Evolutionary conservation across 1,140 invertebrate genomes (phyloP).

Genomic region (Musca domestica): DNA sequence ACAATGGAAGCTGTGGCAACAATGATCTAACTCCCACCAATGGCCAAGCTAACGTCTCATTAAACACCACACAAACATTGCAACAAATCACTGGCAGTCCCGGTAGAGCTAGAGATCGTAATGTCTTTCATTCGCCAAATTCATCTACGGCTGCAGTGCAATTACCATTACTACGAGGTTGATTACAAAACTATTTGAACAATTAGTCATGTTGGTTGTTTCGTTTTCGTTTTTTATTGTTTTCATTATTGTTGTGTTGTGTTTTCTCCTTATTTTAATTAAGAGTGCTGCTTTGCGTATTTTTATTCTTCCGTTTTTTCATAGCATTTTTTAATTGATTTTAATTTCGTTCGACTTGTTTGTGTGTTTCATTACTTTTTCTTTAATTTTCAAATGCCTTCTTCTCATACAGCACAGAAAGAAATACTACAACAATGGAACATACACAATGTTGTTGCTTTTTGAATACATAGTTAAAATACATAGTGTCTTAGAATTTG

Average conservation of each 20-base stretch:
- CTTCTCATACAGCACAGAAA: no score
- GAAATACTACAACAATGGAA: no score
- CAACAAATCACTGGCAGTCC: constrained; percentile 52
- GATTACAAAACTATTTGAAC: constrained; percentile 23
- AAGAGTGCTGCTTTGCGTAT: constrained; percentile 1
- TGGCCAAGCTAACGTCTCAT: background rate
- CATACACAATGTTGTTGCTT: no score
- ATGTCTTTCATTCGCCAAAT: constrained; percentile 48
- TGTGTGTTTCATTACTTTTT: no score
- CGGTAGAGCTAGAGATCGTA: constrained; percentile 51
- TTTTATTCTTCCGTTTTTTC: no score
- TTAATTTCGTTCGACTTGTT: no score
- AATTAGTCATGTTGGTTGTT: constrained; percentile 14
- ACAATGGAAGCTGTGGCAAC: constrained; percentile 11
- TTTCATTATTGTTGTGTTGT: background rate
- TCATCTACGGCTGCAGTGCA: constrained; percentile 40
- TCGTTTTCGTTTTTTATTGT: constrained; percentile 4
- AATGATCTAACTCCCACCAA: background rate
- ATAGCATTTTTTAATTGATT: no score
- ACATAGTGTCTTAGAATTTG: no score
- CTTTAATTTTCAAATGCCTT: no score
- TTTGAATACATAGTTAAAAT: no score
- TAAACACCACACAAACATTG: constrained; percentile 39
- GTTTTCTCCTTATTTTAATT: constrained; percentile 5
- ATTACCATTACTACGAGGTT: constrained; percentile 47